Base-by-base conservation (phyloP, 1,140 invertebrate genomes). In the Callitettix versicolor region DNA sequence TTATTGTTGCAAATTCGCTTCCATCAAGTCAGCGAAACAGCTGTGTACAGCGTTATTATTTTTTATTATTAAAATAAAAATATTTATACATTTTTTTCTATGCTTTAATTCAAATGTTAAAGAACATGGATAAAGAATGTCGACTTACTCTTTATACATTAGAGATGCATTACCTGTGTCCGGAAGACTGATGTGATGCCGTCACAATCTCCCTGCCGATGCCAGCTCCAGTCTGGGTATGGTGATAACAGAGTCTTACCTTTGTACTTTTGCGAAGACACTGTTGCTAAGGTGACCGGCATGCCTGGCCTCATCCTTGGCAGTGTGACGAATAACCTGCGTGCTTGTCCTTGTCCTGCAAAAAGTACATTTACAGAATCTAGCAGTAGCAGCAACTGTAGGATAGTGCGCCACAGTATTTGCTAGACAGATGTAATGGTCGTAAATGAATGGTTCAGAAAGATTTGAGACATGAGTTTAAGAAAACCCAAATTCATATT, bases 211-310 rank as follows among this genome's bases (percentile, higher is more conserved):
- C 54, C 60, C 30, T 54, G 57, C 3, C 41, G 40, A 44, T 57
- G 58, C 58, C 57, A 60, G 24, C 54, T 59, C 64, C 64, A 66
- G 43, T 62, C 58, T 1, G 65, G 65, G 33, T 60, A 67, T 11
- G 65, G 65, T 4, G 55, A n/a, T 14, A 67, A 58, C 7, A 62
- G 24, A 12, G 54, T 47, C 1, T 55, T 58, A 24, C 41, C 36
- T 4, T 59, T 51, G 1, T 40, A 15, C 11, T 34, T 30, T 5
- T 53, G 54, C 3, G 53, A 21, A 11, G 59, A 53, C n/a, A 67
- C 52, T 30, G 57, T 60, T 7, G 63, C 58, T 3, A 67, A 21
- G 1, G 65, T 65, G 6, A 61, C 65, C 24, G 65, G 64, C 36
- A 53, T 59, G 9, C 64, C 64, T 0, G 59, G 42, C 46, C 59